Percentiles rank a stretch among this genome's conserved stretches.
Evolutionary conservation across 2,113 vertebrate genomes (phyloP).

Genomic region (Nothobranchius furzeri): DNA sequence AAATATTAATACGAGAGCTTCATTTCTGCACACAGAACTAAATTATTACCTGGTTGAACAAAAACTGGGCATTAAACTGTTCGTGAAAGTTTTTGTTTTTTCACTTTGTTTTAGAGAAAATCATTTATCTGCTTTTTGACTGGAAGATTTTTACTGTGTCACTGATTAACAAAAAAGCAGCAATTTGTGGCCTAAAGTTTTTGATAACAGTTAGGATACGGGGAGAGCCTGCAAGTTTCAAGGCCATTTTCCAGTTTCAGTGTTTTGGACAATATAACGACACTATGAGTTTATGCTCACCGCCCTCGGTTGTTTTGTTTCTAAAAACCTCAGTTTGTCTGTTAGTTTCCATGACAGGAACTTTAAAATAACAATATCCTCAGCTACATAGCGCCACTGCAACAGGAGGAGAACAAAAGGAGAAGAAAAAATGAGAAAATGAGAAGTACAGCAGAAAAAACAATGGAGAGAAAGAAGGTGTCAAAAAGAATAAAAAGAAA

Average conservation of each 20-base stretch:
- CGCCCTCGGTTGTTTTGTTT: not conserved
- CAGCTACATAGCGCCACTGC: no score
- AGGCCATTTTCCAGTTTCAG: not conserved
- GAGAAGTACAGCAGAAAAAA: no score
- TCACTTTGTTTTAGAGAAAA: not conserved
- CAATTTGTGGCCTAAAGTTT: constrained; percentile 1
- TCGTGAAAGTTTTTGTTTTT: not conserved
- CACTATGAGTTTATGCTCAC: not conserved
- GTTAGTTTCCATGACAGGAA: not conserved
- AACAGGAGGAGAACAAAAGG: no score
- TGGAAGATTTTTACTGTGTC: not conserved
- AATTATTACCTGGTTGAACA: not conserved
- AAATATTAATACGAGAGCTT: not conserved
- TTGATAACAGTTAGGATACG: not conserved
- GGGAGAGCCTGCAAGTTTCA: not conserved
- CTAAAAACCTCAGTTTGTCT: not conserved
- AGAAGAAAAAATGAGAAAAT: no score
- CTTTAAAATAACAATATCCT: not conserved
- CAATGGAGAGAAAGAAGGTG: no score
- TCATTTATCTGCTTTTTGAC: not conserved
- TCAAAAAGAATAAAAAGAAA: no score
- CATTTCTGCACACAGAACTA: not conserved
- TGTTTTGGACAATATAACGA: not conserved
- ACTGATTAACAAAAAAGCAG: not conserved
- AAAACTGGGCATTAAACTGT: not conserved